Conservation (phyloP, 2,797 vertebrate genomes). For the Momotus momota region DNA sequence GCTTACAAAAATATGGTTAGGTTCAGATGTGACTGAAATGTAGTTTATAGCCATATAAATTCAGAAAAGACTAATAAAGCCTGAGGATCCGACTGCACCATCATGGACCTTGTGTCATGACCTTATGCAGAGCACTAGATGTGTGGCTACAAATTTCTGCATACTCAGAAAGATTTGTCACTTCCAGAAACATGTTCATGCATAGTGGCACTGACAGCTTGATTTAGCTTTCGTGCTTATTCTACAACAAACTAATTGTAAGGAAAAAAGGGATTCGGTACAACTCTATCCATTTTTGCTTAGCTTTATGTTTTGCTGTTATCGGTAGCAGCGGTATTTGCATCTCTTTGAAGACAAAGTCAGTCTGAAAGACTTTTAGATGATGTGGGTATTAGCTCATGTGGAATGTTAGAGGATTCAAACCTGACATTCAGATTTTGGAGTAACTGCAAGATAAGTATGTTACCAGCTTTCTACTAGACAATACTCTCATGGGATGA, state of each 20-base stretch:
- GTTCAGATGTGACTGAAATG: neutral
- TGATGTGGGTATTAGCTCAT: neutral
- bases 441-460: neutral
- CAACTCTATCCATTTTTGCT: neutral
- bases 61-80: neutral
- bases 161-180: neutral
- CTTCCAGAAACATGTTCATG: neutral
- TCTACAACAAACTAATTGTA: neutral
- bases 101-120: neutral
- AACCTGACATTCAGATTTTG: neutral
- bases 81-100: neutral
- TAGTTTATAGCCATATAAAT: neutral
- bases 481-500: neutral
- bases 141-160: neutral
- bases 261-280: neutral
- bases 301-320: neutral
- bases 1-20: neutral
- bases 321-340: fast-evolving
- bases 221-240: neutral
- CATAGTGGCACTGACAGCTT: neutral
- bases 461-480: neutral
- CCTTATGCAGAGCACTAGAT: neutral
- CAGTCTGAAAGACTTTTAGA: neutral
- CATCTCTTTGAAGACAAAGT: neutral
- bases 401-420: neutral